Percentiles rank a stretch among this genome's conserved stretches.
Conservation (phyloP, 1,140 invertebrate genomes). For the Frieseomelitta varia region DNA sequence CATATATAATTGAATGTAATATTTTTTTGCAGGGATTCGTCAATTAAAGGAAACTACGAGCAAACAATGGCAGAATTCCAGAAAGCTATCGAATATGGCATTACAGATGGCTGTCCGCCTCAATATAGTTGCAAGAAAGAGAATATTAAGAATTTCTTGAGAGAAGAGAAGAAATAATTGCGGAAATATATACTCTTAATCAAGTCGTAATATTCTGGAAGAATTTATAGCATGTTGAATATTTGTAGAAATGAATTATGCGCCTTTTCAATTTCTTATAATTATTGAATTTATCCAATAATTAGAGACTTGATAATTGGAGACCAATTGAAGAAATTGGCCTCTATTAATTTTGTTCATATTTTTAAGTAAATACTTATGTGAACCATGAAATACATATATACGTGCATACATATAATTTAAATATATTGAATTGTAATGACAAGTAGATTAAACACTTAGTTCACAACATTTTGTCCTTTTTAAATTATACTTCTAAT, state of each 20-base stretch:
- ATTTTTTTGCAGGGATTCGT: slow-evolving; percentile 57
- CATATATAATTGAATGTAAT: too few relatives aligned
- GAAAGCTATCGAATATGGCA: slow-evolving; percentile 78
- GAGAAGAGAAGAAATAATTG: slow-evolving; percentile 47
- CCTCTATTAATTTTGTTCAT: neutral
- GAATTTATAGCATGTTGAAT: neutral
- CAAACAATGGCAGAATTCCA: slow-evolving; percentile 75
- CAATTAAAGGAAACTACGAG: slow-evolving; percentile 74
- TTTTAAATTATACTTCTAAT: neutral
- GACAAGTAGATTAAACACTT: neutral
- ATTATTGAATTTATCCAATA: neutral
- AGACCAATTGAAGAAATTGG: neutral
- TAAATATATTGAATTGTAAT: neutral
- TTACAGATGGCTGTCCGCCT: slow-evolving; percentile 73
- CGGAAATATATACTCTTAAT: neutral
- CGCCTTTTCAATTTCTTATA: neutral
- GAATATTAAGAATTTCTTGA: slow-evolving; percentile 76
- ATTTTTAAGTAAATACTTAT: neutral
- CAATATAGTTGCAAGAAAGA: slow-evolving; percentile 80
- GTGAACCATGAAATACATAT: too few relatives aligned
- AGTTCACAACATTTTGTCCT: neutral
- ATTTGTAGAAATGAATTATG: neutral
- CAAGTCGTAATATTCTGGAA: neutral
- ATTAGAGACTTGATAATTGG: neutral
- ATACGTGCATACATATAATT: neutral